These are phyloP conservation scores for Cyprinodon tularosa DNA, from an alignment of 2,113 vertebrate genomes.

Conservation along the genomic window DNA sequence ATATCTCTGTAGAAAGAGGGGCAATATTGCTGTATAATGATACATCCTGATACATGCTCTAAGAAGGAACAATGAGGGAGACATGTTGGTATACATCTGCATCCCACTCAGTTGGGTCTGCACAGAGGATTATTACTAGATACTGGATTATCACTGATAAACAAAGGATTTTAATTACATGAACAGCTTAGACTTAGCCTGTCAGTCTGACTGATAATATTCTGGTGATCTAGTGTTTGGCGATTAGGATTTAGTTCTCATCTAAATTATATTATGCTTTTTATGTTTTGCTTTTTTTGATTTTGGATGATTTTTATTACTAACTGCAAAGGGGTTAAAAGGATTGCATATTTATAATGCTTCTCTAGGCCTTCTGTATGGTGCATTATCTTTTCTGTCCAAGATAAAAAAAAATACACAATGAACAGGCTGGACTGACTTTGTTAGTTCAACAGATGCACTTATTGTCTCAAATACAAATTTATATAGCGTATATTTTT, in stretches of 20 bases:
- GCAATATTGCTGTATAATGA: neutral
- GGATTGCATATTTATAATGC: neutral
- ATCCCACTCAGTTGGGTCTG: neutral
- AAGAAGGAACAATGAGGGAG: neutral
- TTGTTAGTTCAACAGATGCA: neutral
- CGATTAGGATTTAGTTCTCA: neutral
- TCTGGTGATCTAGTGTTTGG: neutral
- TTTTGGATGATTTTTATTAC: neutral
- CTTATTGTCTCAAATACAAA: neutral
- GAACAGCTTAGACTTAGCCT: neutral
- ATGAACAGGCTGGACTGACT: neutral
- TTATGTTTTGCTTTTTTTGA: too few species aligned
- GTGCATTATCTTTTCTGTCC: neutral
- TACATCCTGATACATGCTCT: neutral
- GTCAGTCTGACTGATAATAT: neutral
- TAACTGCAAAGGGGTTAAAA: neutral
- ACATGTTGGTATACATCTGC: neutral
- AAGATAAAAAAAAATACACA: neutral
- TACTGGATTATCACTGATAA: conserved; percentile 2
- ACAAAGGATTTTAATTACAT: neutral
- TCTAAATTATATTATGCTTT: neutral
- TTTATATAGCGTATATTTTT: too few species aligned
- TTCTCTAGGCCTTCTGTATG: neutral
- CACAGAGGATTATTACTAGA: neutral
- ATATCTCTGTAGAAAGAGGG: neutral